Conservation (phyloP, 2,888 invertebrate species). For the Teleogryllus oceanicus region DNA sequence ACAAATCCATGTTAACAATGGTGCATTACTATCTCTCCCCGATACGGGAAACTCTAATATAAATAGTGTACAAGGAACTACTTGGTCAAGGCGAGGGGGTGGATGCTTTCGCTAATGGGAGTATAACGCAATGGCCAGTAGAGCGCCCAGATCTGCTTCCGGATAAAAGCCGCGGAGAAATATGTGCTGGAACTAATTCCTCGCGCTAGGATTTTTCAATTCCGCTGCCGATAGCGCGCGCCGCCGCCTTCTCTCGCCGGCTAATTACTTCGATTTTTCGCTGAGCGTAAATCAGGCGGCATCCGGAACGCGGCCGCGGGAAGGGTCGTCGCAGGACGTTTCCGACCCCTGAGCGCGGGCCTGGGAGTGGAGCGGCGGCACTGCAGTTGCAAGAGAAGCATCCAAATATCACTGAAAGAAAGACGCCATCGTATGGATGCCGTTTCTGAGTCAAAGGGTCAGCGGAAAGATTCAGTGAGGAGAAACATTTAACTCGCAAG, state of each 20-base stretch:
- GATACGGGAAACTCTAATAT: constrained; percentile 9
- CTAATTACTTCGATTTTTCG: constrained; percentile 11
- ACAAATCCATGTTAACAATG: constrained; percentile 18
- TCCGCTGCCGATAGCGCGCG: background rate
- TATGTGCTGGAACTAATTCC: background rate
- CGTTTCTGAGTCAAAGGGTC: too few relatives aligned
- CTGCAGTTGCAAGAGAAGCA: too few relatives aligned
- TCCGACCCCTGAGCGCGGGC: too few relatives aligned
- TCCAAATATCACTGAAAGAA: too few relatives aligned
- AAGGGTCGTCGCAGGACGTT: background rate
- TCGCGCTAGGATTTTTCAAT: constrained; percentile 1
- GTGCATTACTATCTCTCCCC: constrained; percentile 7
- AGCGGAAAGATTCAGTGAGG: too few relatives aligned
- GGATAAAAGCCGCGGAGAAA: background rate
- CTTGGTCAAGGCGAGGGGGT: background rate
- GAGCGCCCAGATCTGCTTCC: background rate
- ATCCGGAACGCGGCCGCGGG: background rate
- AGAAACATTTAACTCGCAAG: too few relatives aligned
- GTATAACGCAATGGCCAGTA: background rate
- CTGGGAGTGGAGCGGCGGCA: too few relatives aligned
- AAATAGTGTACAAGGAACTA: background rate
- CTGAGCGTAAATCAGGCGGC: background rate
- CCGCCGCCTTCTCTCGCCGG: background rate
- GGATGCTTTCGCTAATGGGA: background rate
- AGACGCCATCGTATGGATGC: too few relatives aligned